A percentile compares a stretch with the other conserved stretches of the same genome.
These are phyloP conservation scores for Notamacropus eugenii DNA, from an alignment of 2,797 vertebrate species.

Conservation along the genomic window DNA sequence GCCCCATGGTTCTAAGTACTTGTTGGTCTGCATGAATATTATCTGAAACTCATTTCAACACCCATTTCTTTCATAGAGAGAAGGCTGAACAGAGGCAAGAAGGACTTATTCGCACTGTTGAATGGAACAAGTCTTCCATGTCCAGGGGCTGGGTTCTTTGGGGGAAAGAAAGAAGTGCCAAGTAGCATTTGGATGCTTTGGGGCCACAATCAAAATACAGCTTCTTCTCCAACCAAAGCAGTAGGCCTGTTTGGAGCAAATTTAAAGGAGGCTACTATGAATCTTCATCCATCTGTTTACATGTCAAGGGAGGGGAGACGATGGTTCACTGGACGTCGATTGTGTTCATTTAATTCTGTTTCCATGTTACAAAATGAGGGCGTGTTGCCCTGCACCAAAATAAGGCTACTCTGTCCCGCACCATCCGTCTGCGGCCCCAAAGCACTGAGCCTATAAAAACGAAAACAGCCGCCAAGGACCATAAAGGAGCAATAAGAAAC, in stretches of 20 bases:
- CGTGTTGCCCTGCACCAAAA: slow-evolving; percentile 74
- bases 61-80: slow-evolving; percentile 70
- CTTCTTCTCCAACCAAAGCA: slow-evolving; percentile 74
- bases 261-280: background rate
- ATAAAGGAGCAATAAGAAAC: slow-evolving; percentile 55
- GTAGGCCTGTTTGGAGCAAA: slow-evolving; percentile 70
- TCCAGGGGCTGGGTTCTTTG: slow-evolving; percentile 61
- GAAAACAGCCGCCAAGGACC: slow-evolving; percentile 73
- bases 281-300: slow-evolving; percentile 26
- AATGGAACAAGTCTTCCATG: slow-evolving; percentile 65
- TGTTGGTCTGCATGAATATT: slow-evolving; percentile 73
- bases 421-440: slow-evolving; percentile 73
- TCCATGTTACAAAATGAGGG: slow-evolving; percentile 75
- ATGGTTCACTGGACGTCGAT: slow-evolving; percentile 60
- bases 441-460: slow-evolving; percentile 71
- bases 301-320: slow-evolving; percentile 62
- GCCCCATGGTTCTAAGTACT: slow-evolving; percentile 78
- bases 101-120: slow-evolving; percentile 65
- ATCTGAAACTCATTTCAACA: slow-evolving; percentile 81
- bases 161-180: slow-evolving; percentile 59
- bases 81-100: slow-evolving; percentile 74
- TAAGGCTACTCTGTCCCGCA: slow-evolving; percentile 79
- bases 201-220: slow-evolving; percentile 74
- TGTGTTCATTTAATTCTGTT: slow-evolving; percentile 59
- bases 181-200: slow-evolving; percentile 60